Evolutionary conservation across 2,888 invertebrate genomes (phyloP).

Genomic region (Hirtodrosophila alboralis): DNA sequence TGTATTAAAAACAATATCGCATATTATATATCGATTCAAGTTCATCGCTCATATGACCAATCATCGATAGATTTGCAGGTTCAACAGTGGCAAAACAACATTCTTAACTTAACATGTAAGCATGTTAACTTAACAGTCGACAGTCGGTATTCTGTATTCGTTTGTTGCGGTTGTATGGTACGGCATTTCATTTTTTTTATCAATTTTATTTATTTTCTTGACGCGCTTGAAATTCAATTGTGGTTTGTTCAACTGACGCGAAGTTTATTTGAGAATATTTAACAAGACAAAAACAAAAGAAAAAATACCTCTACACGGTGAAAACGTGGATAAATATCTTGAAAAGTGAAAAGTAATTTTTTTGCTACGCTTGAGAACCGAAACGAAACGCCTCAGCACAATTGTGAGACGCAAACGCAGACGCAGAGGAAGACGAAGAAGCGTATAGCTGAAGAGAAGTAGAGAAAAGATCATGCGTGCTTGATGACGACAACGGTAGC

Average conservation of each 20-base stretch:
- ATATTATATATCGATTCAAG: slow-evolving; percentile 13
- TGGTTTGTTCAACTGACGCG: slow-evolving; percentile 47
- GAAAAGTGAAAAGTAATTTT: slow-evolving; percentile 65
- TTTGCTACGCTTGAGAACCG: slow-evolving; percentile 68
- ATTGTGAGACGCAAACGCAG: slow-evolving; percentile 22
- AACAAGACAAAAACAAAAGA: too few relatives aligned
- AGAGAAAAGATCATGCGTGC: slow-evolving; percentile 63
- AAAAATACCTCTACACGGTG: too few relatives aligned
- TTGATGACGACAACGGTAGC: slow-evolving; percentile 40
- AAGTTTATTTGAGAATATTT: slow-evolving; percentile 33
- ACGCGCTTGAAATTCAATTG: slow-evolving; percentile 56
- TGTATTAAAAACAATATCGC: background rate
- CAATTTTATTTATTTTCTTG: slow-evolving; percentile 38
- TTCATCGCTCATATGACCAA: background rate
- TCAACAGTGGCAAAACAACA: slow-evolving; percentile 22
- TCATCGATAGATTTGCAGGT: slow-evolving; percentile 23
- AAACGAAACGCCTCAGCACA: slow-evolving; percentile 46
- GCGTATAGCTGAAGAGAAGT: slow-evolving; percentile 55
- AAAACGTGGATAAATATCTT: too few relatives aligned
- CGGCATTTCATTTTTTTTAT: slow-evolving; percentile 25
- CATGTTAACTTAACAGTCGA: slow-evolving; percentile 28
- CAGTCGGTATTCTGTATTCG: slow-evolving; percentile 45
- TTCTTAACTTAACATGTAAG: slow-evolving; percentile 7
- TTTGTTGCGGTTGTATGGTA: slow-evolving; percentile 8
- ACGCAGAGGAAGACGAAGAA: slow-evolving; percentile 27